Percentiles rank a stretch among this genome's conserved stretches.
These are phyloP conservation scores for Labeo catla DNA, from an alignment of 2,113 vertebrate species.

Conservation along the genomic window DNA sequence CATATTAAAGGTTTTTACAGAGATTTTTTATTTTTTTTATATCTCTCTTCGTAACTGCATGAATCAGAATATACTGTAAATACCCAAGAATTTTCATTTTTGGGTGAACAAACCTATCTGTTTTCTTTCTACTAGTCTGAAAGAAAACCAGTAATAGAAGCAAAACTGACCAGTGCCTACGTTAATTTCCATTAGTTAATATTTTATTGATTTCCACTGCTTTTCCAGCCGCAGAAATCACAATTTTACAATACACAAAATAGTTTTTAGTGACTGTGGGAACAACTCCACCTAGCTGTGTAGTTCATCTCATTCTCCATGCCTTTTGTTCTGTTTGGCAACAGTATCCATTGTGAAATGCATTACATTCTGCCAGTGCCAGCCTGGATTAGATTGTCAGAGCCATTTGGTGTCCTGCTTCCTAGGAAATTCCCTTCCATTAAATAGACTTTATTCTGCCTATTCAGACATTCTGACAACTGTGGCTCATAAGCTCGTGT, in stretches of 20 bases:
- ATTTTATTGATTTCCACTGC: not conserved
- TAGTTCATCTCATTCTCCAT: not conserved
- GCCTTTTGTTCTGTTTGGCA: constrained; percentile 47
- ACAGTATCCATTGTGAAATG: constrained; percentile 13
- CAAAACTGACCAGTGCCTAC: too few species aligned
- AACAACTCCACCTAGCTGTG: not conserved
- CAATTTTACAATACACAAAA: not conserved
- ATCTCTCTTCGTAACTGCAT: not conserved
- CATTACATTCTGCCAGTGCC: constrained; percentile 27
- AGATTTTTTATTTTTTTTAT: not conserved
- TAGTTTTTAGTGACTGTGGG: not conserved
- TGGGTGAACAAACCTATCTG: not conserved
- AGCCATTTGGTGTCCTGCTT: constrained; percentile 52
- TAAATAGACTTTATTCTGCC: constrained; percentile 26
- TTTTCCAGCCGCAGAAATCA: not conserved
- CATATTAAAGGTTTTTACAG: not conserved
- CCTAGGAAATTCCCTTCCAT: constrained; percentile 51
- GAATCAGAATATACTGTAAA: not conserved
- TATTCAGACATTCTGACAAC: constrained; percentile 38
- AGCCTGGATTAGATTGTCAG: constrained; percentile 23
- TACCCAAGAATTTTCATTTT: not conserved
- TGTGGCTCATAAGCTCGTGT: constrained; percentile 31
- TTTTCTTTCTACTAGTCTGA: not conserved
- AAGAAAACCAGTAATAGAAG: too few species aligned
- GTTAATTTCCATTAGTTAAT: not conserved